Conservation (phyloP, 2,113 vertebrate species). For the Sebastes fasciatus region DNA sequence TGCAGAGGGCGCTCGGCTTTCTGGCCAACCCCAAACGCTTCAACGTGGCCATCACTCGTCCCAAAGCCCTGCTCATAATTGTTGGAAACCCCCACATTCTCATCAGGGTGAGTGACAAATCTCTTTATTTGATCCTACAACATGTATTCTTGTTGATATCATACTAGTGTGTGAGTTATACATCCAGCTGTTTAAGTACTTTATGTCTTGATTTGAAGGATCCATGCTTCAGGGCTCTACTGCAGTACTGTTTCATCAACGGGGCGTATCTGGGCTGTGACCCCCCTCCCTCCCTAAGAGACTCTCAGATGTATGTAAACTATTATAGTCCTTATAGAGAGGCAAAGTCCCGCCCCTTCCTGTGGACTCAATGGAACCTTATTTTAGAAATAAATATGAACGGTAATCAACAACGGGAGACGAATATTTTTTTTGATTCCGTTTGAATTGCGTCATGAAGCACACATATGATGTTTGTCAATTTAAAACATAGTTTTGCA, state of each 20-base stretch:
- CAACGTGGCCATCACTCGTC: slow-evolving; percentile 93
- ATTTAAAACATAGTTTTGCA: too few relatives aligned
- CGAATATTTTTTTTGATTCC: too few relatives aligned
- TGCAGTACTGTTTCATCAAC: slow-evolving; percentile 90
- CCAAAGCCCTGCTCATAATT: slow-evolving; percentile 93
- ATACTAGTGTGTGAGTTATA: background rate
- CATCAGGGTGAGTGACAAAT: slow-evolving; percentile 81
- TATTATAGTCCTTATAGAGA: background rate
- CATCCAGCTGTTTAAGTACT: background rate
- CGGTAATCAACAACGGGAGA: too few relatives aligned
- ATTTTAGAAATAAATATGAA: too few relatives aligned
- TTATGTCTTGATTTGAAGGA: slow-evolving; percentile 81
- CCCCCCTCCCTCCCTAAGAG: slow-evolving; percentile 83
- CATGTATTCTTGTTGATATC: background rate
- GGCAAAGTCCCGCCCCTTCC: too few relatives aligned
- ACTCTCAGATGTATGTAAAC: slow-evolving; percentile 51
- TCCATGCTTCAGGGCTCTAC: slow-evolving; percentile 88
- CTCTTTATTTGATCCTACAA: background rate
- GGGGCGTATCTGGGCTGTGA: slow-evolving; percentile 91
- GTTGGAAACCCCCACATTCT: slow-evolving; percentile 95
- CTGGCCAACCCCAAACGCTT: slow-evolving; percentile 94
- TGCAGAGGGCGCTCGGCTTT: slow-evolving; percentile 87
- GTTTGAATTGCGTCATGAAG: too few relatives aligned
- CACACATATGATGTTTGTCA: too few relatives aligned
- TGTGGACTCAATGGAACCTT: too few relatives aligned